Evolutionary conservation across 2,888 invertebrate genomes (phyloP).

Genomic region (Parthenolecanium corni): DNA sequence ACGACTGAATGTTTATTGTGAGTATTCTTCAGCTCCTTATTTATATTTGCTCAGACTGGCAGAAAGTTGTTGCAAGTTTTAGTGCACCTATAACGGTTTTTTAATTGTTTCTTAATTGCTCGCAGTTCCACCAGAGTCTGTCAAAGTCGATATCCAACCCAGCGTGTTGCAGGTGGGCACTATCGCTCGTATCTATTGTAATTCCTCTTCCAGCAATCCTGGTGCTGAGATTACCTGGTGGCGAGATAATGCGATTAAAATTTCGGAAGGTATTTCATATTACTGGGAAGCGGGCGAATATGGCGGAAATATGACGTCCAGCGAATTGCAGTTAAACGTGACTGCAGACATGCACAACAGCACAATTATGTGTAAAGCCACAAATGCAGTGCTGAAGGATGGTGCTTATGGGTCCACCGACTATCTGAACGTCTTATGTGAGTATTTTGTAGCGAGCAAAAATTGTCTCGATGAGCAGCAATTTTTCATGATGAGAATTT

Average conservation of each 20-base stretch:
- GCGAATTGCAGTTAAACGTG: constrained; percentile 64
- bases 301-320: constrained; percentile 76
- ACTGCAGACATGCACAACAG: constrained; percentile 73
- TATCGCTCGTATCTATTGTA: constrained; percentile 69
- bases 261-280: constrained; percentile 46
- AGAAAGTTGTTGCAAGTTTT: neutral
- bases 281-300: constrained; percentile 66
- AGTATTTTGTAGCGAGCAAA: constrained; percentile 42
- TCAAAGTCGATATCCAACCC: constrained; percentile 73
- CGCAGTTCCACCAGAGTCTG: constrained; percentile 77
- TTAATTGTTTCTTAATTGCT: no score
- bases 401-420: constrained; percentile 80
- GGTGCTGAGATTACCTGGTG: constrained; percentile 79
- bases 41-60: neutral
- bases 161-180: constrained; percentile 65
- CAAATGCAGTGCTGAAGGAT: constrained; percentile 68
- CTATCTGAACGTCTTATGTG: constrained; percentile 79
- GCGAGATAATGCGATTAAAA: constrained; percentile 64
- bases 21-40: constrained; percentile 42
- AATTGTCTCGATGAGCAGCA: neutral
- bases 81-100: no score
- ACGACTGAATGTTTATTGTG: constrained; percentile 79
- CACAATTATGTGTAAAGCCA: constrained; percentile 84
- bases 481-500: no score
- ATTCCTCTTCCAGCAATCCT: constrained; percentile 84